Evolutionary conservation across 1,140 invertebrate species (phyloP).

Genomic region (Temnothorax nylanderi): DNA sequence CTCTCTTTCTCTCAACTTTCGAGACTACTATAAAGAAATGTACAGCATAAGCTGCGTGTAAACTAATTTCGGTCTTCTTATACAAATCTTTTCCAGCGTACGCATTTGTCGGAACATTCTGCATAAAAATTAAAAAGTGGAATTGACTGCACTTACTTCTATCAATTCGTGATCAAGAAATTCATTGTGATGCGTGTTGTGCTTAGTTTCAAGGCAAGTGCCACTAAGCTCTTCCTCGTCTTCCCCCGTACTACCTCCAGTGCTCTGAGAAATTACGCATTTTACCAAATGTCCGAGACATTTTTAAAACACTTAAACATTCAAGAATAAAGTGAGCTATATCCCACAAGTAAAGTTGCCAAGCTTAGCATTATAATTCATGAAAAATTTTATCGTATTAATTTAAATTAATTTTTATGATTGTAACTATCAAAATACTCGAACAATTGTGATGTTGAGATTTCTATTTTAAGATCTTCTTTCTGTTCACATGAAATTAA

Average conservation of each 20-base stretch:
- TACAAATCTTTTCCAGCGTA: constrained; percentile 9
- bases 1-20: background rate
- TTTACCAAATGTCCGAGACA: constrained; percentile 45
- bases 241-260: constrained; percentile 88
- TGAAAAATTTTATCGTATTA: background rate
- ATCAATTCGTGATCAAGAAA: constrained; percentile 81
- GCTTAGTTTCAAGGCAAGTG: constrained; percentile 82
- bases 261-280: constrained; percentile 85
- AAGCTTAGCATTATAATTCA: background rate
- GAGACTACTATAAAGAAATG: background rate
- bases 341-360: constrained; percentile 11
- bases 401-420: background rate
- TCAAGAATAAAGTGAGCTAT: background rate
- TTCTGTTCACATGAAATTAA: background rate
- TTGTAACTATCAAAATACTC: background rate
- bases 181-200: constrained; percentile 87
- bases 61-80: constrained; percentile 9
- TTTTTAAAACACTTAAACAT: constrained; percentile 23
- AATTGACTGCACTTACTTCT: constrained; percentile 78
- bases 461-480: background rate
- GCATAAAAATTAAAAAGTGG: constrained; percentile 23
- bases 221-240: constrained; percentile 86
- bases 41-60: background rate
- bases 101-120: background rate
- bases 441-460: background rate